These are phyloP conservation scores for Hipposideros larvatus DNA, from an alignment of 2,797 vertebrate genomes.

Conservation along the genomic window DNA sequence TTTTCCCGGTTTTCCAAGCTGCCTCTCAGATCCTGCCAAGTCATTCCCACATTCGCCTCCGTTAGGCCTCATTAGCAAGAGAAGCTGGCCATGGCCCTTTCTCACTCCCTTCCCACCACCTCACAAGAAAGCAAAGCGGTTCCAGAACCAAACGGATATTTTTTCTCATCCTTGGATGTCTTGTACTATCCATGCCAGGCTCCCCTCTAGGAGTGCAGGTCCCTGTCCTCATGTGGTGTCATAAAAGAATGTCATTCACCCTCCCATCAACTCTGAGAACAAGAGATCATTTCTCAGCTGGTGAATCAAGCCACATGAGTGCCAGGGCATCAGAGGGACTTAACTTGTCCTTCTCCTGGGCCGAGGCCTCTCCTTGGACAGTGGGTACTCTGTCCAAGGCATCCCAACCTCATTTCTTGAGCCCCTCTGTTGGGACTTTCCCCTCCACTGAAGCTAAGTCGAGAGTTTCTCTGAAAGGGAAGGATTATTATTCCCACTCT, in stretches of 20 bases:
- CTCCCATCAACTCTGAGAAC: neutral
- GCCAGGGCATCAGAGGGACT: neutral
- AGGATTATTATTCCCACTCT: neutral
- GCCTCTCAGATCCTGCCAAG: neutral
- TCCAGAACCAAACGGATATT: neutral
- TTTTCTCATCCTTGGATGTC: neutral
- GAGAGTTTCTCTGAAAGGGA: neutral
- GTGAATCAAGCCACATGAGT: neutral
- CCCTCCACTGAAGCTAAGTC: neutral
- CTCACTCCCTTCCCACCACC: neutral
- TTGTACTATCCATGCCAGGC: neutral
- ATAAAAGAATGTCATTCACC: neutral
- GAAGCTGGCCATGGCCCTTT: neutral
- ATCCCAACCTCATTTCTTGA: neutral
- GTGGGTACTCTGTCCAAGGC: neutral
- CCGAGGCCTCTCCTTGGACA: neutral
- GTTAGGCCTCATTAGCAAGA: neutral
- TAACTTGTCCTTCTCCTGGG: neutral
- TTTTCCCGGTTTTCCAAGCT: constrained; percentile 38
- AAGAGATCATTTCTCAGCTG: neutral
- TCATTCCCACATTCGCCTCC: neutral
- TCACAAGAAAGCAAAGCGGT: neutral
- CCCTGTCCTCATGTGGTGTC: neutral
- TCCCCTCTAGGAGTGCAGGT: neutral
- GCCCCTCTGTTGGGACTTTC: neutral